Evolutionary conservation across 2,797 vertebrate species (phyloP).

Genomic region (Eospalax fontanierii): DNA sequence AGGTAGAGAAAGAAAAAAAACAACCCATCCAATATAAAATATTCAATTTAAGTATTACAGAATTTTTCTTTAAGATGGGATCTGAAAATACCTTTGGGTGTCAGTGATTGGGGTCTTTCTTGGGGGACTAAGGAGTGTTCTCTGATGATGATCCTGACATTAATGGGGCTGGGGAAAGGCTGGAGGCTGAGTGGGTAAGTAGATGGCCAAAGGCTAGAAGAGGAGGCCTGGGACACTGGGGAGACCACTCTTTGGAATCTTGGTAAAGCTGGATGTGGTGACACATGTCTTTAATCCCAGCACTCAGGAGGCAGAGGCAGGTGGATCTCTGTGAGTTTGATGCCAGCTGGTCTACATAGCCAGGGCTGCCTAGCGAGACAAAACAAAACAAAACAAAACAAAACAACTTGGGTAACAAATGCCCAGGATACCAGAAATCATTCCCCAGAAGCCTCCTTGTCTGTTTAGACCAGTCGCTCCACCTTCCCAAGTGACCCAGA

Average conservation of each 20-base stretch:
- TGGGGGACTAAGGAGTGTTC: neutral
- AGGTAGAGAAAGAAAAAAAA: slow-evolving; percentile 10
- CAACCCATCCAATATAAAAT: neutral
- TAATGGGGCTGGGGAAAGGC: neutral
- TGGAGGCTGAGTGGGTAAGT: neutral
- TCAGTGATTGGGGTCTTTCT: neutral
- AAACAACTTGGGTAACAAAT: neutral
- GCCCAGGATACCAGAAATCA: neutral
- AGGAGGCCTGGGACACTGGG: neutral
- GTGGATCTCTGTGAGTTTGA: neutral
- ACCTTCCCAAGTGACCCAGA: neutral
- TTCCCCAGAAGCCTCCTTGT: neutral
- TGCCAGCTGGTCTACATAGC: neutral
- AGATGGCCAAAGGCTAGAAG: no score
- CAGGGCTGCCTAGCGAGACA: neutral
- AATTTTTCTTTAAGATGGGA: neutral
- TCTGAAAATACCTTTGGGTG: neutral
- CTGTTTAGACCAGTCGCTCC: neutral
- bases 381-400: neutral
- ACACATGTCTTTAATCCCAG: neutral
- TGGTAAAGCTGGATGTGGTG: no score
- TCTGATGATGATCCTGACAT: neutral
- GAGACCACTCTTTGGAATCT: neutral
- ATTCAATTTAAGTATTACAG: neutral
- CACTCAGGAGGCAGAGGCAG: neutral